These are phyloP conservation scores for Montifringilla adamsi DNA, from an alignment of 2,113 vertebrate genomes.

Conservation along the genomic window DNA sequence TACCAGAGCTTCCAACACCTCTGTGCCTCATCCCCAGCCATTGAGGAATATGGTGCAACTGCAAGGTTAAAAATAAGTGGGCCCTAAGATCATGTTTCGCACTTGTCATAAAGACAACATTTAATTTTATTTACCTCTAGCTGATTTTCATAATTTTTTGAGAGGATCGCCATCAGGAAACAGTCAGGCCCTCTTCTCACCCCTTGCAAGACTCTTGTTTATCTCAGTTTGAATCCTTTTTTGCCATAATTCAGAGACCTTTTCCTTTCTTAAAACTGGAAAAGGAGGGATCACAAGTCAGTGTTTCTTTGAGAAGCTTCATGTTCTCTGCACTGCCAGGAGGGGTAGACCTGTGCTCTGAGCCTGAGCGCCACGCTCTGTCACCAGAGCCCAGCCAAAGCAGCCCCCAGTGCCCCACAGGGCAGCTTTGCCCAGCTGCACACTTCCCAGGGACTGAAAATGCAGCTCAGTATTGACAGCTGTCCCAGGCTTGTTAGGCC, in stretches of 20 bases:
- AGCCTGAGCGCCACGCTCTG: rapidly evolving
- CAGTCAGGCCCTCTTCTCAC: not conserved
- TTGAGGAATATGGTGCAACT: not conserved
- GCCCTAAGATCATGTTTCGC: not conserved
- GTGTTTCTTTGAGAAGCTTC: not conserved
- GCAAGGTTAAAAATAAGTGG: not conserved
- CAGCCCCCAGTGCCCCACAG: not conserved
- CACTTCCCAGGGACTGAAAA: not conserved
- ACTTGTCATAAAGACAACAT: not conserved
- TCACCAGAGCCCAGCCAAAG: not conserved
- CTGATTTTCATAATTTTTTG: not conserved
- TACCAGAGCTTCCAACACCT: not conserved
- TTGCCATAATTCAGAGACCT: not conserved
- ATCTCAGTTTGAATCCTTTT: not conserved
- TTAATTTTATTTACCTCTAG: not conserved
- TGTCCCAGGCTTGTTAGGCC: not conserved
- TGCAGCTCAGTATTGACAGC: not conserved
- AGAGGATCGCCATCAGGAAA: not conserved
- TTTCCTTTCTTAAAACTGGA: not conserved
- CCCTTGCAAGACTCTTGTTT: not conserved
- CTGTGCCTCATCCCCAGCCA: not conserved
- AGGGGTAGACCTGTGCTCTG: not conserved
- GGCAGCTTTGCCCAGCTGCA: not conserved
- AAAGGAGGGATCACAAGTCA: not conserved
- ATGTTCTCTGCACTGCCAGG: not conserved